These are phyloP conservation scores for Dolomedes plantarius DNA, from an alignment of 2,888 invertebrate species.

Conservation along the genomic window DNA sequence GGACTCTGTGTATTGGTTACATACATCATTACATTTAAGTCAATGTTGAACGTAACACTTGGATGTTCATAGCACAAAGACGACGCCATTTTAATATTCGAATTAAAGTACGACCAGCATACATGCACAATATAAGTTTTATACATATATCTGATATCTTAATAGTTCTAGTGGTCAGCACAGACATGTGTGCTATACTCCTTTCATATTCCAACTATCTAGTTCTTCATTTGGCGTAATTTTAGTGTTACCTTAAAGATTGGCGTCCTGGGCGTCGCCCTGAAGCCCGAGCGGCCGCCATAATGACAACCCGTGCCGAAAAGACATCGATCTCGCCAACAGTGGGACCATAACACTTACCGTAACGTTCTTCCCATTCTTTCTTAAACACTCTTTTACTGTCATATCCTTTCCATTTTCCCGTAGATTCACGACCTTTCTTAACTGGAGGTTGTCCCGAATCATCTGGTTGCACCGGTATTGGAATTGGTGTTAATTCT, in stretches of 20 bases:
- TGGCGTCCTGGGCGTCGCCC: conserved; percentile 71
- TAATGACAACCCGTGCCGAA: conserved; percentile 61
- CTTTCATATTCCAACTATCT: conserved; percentile 60
- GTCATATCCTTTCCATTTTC: conserved; percentile 67
- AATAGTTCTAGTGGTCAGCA: conserved; percentile 22
- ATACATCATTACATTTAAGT: no score
- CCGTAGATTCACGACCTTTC: conserved; percentile 65
- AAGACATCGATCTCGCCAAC: conserved; percentile 66
- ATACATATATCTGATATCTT: not conserved
- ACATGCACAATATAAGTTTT: not conserved
- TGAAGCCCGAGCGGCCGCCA: conserved; percentile 66
- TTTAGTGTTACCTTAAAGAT: conserved; percentile 71
- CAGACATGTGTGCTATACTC: conserved; percentile 15
- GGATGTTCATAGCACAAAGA: conserved; percentile 24
- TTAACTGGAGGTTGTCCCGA: conserved; percentile 51
- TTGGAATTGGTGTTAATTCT: conserved; percentile 40
- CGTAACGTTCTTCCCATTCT: conserved; percentile 69
- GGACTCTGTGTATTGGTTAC: no score
- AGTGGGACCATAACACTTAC: conserved; percentile 43
- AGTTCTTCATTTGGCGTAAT: conserved; percentile 70
- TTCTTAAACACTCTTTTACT: conserved; percentile 65
- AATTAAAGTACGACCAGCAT: not conserved
- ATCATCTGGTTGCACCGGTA: conserved; percentile 45
- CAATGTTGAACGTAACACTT: not conserved
- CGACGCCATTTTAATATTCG: conserved; percentile 59